Evolutionary conservation across 64 coral and sea anemone species (phyloP).

Genomic region (Stichodactyla helianthus): DNA sequence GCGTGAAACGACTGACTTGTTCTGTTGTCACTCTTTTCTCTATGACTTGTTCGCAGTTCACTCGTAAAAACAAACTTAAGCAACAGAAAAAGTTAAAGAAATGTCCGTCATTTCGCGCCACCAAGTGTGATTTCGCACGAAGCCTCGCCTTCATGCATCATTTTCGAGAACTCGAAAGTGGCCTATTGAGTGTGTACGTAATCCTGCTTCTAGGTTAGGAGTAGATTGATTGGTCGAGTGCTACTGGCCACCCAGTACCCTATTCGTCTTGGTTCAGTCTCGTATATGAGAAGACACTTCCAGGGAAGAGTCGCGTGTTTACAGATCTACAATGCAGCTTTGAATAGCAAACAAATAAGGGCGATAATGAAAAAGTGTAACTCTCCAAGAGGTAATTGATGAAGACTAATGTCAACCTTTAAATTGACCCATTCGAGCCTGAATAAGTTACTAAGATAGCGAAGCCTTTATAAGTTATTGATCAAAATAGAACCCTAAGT

Average conservation of each 20-base stretch:
- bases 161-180: no score
- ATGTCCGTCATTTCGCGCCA: no score
- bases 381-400: background rate
- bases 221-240: background rate
- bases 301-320: constrained; percentile 48
- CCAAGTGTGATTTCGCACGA: no score
- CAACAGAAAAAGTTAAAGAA: no score
- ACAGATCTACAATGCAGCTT: constrained; percentile 31
- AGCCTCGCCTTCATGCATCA: no score
- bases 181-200: background rate
- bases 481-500: no score
- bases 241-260: constrained; percentile 28
- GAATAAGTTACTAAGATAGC: background rate
- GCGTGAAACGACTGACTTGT: no score
- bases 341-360: background rate
- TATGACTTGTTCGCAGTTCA: no score
- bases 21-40: no score
- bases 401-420: background rate
- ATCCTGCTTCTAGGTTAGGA: background rate
- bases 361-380: constrained; percentile 30
- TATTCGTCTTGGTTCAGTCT: constrained; percentile 29
- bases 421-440: background rate
- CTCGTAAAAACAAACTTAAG: no score
- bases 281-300: constrained; percentile 2
- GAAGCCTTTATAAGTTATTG: no score